Evolutionary conservation across 2,888 invertebrate genomes (phyloP), one percentile per base, ranked within the genome.

Genomic region (Macaria liturata): DNA sequence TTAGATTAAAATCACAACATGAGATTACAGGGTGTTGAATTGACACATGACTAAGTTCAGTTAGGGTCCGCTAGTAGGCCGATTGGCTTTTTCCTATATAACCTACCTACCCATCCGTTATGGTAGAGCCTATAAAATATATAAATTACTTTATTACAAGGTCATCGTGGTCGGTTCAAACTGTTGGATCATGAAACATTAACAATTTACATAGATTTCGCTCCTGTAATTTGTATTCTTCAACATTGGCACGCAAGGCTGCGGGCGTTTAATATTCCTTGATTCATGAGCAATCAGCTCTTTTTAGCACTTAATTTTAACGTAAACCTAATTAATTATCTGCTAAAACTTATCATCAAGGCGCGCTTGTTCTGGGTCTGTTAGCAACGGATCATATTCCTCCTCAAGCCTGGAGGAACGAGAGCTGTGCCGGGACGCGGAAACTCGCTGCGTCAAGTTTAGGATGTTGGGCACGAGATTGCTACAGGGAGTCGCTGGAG

Each of bases 401-500:
- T 91, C 93, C 66, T 84, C 89, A 62, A 76, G 83, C 66, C 83
- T 88, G 66, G 88, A 93, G 67, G 87, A 88, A 43, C 82, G 75
- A 5, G 91, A 90, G 61, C 91, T 89, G 64, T 86, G 88, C 57
- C 93, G 88, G 39, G 93, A 93, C 5, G 87, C 86, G 7, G 91
- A 87, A 1, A 90, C 83, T 62, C 93, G 85, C 57, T 93, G 93
- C n/a, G 93, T 84, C 46, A 95, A 93, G 9, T 94, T 94, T 65
- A 95, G 91, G 3, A 93, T 81, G 68, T 91, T 93, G 7, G 95
- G 95, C 9, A 95, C 94, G 54, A 95, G 87, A 88, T 94, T 94
- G 39, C 95, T 94, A 64, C 95, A 94, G 0, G 97, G 97, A 0
- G 96, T 97, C 3, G 95, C 95, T 0, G 97, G 97, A 0, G 97